Evolutionary conservation across 2,888 invertebrate species (phyloP).

Genomic region (Abscondita cerata): DNA sequence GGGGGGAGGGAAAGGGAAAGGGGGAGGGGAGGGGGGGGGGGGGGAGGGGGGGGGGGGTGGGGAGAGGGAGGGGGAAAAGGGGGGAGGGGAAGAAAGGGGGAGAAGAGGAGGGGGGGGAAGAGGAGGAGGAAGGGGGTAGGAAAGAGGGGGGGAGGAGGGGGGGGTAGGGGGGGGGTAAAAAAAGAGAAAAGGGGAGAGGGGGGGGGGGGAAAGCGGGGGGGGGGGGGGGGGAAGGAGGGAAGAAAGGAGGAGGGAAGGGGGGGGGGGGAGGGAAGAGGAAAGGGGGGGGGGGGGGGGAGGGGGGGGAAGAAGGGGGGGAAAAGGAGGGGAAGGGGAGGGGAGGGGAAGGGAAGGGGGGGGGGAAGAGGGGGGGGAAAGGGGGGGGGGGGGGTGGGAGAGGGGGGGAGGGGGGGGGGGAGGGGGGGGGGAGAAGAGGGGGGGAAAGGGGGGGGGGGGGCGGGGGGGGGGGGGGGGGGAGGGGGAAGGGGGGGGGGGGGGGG

Average conservation of each 20-base stretch:
- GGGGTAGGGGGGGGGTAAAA: constrained; percentile 24
- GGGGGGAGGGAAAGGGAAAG: background rate
- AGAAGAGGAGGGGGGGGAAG: constrained; percentile 30
- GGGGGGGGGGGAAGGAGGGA: background rate
- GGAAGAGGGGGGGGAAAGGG: background rate
- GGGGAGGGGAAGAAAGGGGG: background rate
- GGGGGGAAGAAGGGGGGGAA: background rate
- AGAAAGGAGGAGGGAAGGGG: background rate
- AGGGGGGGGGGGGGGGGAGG: background rate
- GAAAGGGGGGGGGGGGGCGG: too few relatives aligned
- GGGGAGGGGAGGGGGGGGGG: background rate
- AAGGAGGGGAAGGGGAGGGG: background rate
- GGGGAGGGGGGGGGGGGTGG: too few relatives aligned
- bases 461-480: too few relatives aligned
- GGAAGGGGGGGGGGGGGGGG: too few relatives aligned
- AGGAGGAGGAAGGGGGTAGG: too few relatives aligned
- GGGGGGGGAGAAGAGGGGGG: too few relatives aligned
- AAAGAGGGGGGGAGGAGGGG: constrained; percentile 31
- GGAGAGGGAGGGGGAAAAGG: too few relatives aligned
- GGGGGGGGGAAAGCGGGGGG: background rate
- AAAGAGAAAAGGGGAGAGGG: background rate
- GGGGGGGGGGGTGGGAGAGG: too few relatives aligned
- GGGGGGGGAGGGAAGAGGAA: background rate
- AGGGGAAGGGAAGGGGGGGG: background rate
- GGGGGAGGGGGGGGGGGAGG: too few relatives aligned